These are phyloP conservation scores for Ictalurus furcatus DNA, from an alignment of 2,113 vertebrate genomes.

Conservation along the genomic window DNA sequence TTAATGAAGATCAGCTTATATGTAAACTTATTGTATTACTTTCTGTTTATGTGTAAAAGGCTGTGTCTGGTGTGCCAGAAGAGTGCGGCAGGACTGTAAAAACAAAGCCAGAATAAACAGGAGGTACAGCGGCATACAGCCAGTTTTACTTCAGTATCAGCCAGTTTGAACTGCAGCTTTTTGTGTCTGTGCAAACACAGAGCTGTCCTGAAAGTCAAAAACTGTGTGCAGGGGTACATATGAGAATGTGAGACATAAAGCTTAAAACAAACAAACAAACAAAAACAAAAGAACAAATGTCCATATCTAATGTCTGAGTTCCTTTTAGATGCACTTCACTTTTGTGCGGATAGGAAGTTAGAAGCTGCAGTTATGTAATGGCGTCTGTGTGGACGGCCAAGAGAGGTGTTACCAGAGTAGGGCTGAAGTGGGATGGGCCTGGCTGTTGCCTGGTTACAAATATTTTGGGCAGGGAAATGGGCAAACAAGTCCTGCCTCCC, in stretches of 20 bases:
- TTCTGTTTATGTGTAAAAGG: slow-evolving; percentile 56
- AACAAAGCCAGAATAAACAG: slow-evolving; percentile 44
- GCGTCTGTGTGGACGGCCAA: slow-evolving; percentile 65
- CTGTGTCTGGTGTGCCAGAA: slow-evolving; percentile 48
- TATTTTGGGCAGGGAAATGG: slow-evolving; percentile 76
- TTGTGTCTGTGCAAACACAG: slow-evolving; percentile 17
- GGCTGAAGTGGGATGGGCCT: slow-evolving; percentile 67
- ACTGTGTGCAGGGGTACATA: neutral
- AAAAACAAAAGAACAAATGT: slow-evolving; percentile 8
- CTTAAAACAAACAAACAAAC: neutral
- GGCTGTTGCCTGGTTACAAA: slow-evolving; percentile 76
- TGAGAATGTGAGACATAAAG: neutral
- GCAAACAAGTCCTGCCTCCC: slow-evolving; percentile 72
- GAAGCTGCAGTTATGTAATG: slow-evolving; percentile 66
- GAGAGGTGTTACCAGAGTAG: slow-evolving; percentile 70
- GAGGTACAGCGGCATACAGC: slow-evolving; percentile 42
- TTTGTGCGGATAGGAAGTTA: slow-evolving; percentile 57
- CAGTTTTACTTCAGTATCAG: slow-evolving; percentile 33
- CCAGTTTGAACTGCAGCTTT: slow-evolving; percentile 12
- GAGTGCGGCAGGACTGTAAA: slow-evolving; percentile 47
- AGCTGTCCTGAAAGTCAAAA: neutral
- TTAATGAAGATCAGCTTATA: neutral
- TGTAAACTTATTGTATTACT: neutral
- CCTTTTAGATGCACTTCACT: slow-evolving; percentile 59
- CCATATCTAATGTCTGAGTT: neutral